phyloP scores from a whole-genome alignment of 2,888 invertebrate species.

The Oxyteleia sp. region DNA sequence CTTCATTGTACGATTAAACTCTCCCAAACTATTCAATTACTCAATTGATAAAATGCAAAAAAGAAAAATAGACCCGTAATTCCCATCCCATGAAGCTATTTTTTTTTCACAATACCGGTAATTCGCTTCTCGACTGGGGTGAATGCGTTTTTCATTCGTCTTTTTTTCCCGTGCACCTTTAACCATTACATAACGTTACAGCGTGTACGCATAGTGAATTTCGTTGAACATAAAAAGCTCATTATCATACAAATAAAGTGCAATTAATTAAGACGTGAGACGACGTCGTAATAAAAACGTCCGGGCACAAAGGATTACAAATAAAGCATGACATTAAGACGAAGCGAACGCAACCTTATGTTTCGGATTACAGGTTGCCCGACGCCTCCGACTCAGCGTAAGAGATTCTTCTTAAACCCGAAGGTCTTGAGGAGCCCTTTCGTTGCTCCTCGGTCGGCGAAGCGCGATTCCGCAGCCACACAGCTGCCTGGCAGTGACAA shows the following conservation, averaged over 20 bases:
- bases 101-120: slow-evolving; percentile 33
- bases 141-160: slow-evolving; percentile 7
- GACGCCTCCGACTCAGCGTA: too few species aligned
- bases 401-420: too few species aligned
- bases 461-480: too few species aligned
- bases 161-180: slow-evolving; percentile 2
- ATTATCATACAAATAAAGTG: slow-evolving; percentile 55
- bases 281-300: slow-evolving; percentile 35
- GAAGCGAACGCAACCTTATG: too few species aligned
- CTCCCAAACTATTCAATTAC: slow-evolving; percentile 31
- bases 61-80: slow-evolving; percentile 1
- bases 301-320: slow-evolving; percentile 30
- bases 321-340: slow-evolving; percentile 13
- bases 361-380: too few species aligned
- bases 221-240: slow-evolving; percentile 38
- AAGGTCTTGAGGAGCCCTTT: too few species aligned
- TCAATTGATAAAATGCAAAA: slow-evolving; percentile 49
- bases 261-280: slow-evolving; percentile 61
- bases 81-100: slow-evolving; percentile 42
- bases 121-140: slow-evolving; percentile 36
- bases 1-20: too few species aligned
- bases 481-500: too few species aligned
- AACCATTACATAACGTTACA: slow-evolving; percentile 44
- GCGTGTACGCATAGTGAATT: slow-evolving; percentile 15
- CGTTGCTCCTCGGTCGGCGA: too few species aligned